Evolutionary conservation across 2,113 vertebrate genomes (phyloP).

Genomic region (Paralichthys olivaceus): DNA sequence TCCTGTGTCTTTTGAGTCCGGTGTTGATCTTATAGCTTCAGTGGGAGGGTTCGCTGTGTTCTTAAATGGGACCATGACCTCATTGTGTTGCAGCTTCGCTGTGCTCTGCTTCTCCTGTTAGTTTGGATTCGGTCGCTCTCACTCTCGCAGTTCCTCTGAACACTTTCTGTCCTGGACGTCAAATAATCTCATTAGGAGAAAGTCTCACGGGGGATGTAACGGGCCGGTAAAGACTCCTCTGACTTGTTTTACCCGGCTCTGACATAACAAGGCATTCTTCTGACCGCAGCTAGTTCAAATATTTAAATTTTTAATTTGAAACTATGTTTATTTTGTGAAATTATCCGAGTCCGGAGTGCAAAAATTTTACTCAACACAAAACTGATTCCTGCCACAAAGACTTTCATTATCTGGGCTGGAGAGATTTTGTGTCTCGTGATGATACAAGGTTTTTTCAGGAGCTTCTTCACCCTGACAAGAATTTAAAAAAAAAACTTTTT

Average conservation of each 20-base stretch:
- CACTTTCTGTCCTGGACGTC: neutral
- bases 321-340: neutral
- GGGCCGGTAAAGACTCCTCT: neutral
- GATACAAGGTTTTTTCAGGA: too few species aligned
- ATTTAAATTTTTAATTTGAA: neutral
- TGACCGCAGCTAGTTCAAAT: neutral
- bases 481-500: too few species aligned
- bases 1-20: neutral
- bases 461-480: too few species aligned
- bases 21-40: constrained; percentile 43
- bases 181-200: neutral
- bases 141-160: constrained; percentile 48
- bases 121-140: constrained; percentile 50
- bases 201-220: neutral
- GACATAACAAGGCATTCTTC: neutral
- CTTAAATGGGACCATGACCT: constrained; percentile 61
- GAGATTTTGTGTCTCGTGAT: neutral
- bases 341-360: neutral
- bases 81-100: constrained; percentile 53
- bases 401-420: neutral
- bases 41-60: constrained; percentile 41
- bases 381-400: neutral
- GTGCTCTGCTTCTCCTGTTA: constrained; percentile 60
- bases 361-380: neutral
- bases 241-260: neutral